Conservation (phyloP, 1,140 invertebrate genomes). For the Laodelphax striatellus region DNA sequence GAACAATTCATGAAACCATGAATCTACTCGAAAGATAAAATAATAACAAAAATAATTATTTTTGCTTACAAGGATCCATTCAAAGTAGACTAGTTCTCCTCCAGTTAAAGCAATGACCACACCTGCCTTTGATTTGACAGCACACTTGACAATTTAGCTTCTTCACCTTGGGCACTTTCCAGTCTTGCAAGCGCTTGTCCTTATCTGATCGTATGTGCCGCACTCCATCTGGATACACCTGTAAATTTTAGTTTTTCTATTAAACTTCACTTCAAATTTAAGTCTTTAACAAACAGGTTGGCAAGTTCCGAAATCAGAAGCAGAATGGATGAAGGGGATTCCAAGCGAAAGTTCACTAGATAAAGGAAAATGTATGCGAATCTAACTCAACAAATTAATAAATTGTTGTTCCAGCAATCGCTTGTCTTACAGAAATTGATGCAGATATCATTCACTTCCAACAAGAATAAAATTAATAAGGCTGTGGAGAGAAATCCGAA, state of each 20-base stretch:
- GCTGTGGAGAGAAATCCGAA: too few relatives aligned
- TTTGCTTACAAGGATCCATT: conserved; percentile 91
- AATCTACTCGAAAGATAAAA: too few relatives aligned
- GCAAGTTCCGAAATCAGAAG: too few relatives aligned
- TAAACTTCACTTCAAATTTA: too few relatives aligned
- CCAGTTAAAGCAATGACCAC: conserved; percentile 96
- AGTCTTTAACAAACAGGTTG: too few relatives aligned
- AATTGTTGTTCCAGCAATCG: too few relatives aligned
- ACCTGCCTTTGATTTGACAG: conserved; percentile 97
- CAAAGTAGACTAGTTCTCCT: conserved; percentile 97
- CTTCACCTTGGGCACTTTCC: conserved; percentile 96
- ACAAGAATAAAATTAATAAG: conserved; percentile 2
- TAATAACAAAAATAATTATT: background rate
- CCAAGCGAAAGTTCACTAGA: too few relatives aligned
- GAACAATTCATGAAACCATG: too few relatives aligned
- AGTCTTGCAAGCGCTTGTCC: conserved; percentile 97
- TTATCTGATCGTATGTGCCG: conserved; percentile 91
- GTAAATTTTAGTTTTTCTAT: too few relatives aligned
- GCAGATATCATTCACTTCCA: background rate
- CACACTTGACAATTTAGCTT: conserved; percentile 95
- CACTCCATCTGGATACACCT: conserved; percentile 97
- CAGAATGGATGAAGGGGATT: too few relatives aligned
- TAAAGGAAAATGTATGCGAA: conserved; percentile 14
- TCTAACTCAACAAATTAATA: conserved; percentile 8
- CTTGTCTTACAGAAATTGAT: too few relatives aligned